Evolutionary conservation across 2,113 vertebrate genomes (phyloP), one percentile per base, ranked within the genome.

Genomic region (Pedionomus torquatus): DNA sequence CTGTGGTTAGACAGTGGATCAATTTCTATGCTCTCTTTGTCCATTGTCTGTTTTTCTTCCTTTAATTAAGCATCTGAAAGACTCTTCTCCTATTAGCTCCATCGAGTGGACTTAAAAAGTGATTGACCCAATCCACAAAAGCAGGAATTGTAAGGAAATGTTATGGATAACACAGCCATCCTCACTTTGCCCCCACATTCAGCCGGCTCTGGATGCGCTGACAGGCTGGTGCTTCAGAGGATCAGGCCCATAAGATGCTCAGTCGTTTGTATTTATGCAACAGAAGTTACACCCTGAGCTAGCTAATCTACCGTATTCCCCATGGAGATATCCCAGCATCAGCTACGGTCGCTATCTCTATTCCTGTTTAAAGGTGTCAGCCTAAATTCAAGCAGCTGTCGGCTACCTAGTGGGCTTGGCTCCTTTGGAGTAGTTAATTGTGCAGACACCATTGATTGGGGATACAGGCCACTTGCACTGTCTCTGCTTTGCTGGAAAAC

Each of bases 341-440:
- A 84, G 46, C 48, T 71, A 48, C 0, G 2, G 81, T 81, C 85
- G 90, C 55, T 87, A 70, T 87, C 89, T 87, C 88, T 97, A 86
- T 96, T 96, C 86, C 90, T 95, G 89, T 95, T 92, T 96, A 87
- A 93, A 97, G 95, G 93, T 96, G 94, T 88, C 83, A 96, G 93
- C 96, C 83, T 96, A 95, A 95, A 88, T 91, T 92, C 89, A 97
- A 97, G 92, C 86, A 96, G 95, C 82, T 98, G 93, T 94, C 87
- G 87, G 87, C 85, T 84, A 84, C 91, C 78, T 88, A 96, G 89
- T 81, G 93, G 68, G 70, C 66, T 91, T 93, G 80, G 74, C 85
- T 97, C 86, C 93, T 94, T 83, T 48, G 89, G 96, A 71, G 52
- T 46, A 86, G 88, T 70, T 92, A 96, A 76, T 94, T 96, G 81